These are phyloP conservation scores for Drosophila barbarae DNA, from an alignment of 2,888 invertebrate species.

Conservation along the genomic window DNA sequence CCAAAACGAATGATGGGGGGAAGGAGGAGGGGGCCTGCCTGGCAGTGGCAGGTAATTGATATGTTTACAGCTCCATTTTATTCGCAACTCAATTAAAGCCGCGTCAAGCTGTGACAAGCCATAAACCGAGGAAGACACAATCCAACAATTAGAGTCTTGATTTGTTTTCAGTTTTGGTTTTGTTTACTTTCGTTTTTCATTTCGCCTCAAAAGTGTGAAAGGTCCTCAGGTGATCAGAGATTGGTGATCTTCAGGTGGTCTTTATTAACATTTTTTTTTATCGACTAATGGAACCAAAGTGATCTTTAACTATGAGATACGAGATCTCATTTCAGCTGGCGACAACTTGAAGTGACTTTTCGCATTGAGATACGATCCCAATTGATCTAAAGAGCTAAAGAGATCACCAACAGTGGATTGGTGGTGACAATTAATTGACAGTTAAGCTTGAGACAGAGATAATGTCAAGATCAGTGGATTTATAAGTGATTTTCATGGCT, in stretches of 20 bases:
- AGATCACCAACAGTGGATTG: conserved; percentile 3
- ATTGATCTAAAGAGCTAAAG: conserved; percentile 23
- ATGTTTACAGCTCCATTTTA: conserved; percentile 68
- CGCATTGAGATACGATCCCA: conserved; percentile 17
- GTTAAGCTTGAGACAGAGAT: conserved; percentile 8
- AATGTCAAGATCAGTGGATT: conserved; percentile 3
- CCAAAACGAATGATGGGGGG: conserved; percentile 48
- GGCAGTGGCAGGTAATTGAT: conserved; percentile 54
- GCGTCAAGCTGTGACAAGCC: conserved; percentile 52
- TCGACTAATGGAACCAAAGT: conserved; percentile 14
- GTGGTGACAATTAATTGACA: conserved; percentile 26
- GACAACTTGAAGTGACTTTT: conserved; percentile 18
- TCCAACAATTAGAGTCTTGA: conserved; percentile 38
- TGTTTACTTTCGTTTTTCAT: conserved; percentile 38
- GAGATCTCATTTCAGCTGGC: conserved; percentile 7
- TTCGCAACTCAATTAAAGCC: conserved; percentile 61
- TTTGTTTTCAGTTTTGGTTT: conserved; percentile 19
- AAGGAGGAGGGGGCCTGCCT: conserved; percentile 1
- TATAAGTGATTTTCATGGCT: too few species aligned
- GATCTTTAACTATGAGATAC: conserved; percentile 14
- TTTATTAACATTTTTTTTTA: background rate
- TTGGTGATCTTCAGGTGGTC: conserved; percentile 23
- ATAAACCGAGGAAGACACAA: conserved; percentile 34
- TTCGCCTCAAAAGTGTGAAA: conserved; percentile 23
- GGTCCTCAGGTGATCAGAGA: conserved; percentile 12